Evolutionary conservation across 1,140 invertebrate genomes (phyloP), one percentile per base, ranked within the genome.

Genomic region (Pseudomyrmex gracilis): DNA sequence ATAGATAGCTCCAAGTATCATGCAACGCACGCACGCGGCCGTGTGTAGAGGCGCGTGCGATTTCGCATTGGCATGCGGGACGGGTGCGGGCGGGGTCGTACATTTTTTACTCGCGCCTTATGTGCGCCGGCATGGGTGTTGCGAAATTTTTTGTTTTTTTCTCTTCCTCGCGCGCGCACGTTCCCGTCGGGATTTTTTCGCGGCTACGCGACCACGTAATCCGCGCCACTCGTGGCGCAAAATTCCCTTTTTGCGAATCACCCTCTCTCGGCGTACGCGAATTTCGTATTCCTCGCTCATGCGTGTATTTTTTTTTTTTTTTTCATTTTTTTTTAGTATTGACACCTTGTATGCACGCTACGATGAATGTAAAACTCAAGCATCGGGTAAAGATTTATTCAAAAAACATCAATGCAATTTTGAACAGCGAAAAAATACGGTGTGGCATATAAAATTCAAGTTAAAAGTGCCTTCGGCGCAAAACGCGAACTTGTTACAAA

Each of bases 31-130:
- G 68, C 74, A 66, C 85, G 70, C 85, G 58, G 63, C 60, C 17
- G 55, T 63, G 60, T 60, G 45, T 10, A 49, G 12, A 49, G 58
- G 49, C 71, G 80, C 85, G 82, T 85, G 84, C 73, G 73, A 83
- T 73, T 64, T 77, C 55, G 85, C 82, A 80, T 71, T 43, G 73
- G 13, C 83, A 85, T 88, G 86, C 86, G 78, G 86, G 73, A 82
- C 84, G 76, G 47, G 49, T 51, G 67, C 49, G 67, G 67, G 64
- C 70, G 80, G 86, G 83, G 61, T 58, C 86, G 87, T 88, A 86
- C 71, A 73, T 84, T 20, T 45, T 85, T 83, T 49, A 61, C 24
- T 67, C 43, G 53, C 76, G 80, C 70, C 71, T 83, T 82, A 83
- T 45, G 61, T 67, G 53, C 55, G 43, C 76, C 66, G 22, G 15